Conservation (phyloP, 1,140 invertebrate genomes). For the Leptinotarsa texana region DNA sequence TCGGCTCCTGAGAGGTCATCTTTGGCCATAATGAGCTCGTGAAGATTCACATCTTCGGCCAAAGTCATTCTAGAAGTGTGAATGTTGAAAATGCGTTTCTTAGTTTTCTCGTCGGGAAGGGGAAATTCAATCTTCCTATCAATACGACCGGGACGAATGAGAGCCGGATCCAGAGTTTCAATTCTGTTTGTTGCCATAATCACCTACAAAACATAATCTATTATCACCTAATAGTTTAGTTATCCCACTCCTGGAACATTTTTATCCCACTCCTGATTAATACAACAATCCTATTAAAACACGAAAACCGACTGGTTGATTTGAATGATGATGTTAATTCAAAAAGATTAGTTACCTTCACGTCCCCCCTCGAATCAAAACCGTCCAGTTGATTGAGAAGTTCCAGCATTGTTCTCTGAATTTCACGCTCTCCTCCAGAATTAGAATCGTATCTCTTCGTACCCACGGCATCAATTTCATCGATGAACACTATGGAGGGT, state of each 20-base stretch:
- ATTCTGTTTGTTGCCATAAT: constrained; percentile 99
- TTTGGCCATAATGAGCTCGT: constrained; percentile 98
- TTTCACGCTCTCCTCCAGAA: constrained; percentile 98
- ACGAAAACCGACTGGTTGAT: background rate
- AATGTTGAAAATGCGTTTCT: constrained; percentile 96
- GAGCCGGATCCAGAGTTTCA: constrained; percentile 97
- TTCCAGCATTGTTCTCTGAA: constrained; percentile 99
- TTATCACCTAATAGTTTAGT: too few relatives aligned
- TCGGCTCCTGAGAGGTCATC: constrained; percentile 98
- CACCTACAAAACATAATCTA: constrained; percentile 65
- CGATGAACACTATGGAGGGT: constrained; percentile 99
- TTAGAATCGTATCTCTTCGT: constrained; percentile 99
- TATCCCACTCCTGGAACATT: too few relatives aligned
- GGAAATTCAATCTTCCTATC: constrained; percentile 99
- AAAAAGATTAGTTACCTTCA: constrained; percentile 68
- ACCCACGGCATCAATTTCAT: constrained; percentile 99
- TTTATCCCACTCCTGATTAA: too few relatives aligned
- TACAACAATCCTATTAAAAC: too few relatives aligned
- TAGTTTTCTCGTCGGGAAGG: constrained; percentile 98
- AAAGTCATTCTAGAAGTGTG: constrained; percentile 98
- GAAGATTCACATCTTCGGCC: constrained; percentile 95
- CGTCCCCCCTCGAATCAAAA: constrained; percentile 95
- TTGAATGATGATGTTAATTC: background rate
- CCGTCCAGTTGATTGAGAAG: constrained; percentile 98
- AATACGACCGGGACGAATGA: constrained; percentile 98